These are phyloP conservation scores for Thunnus maccoyii DNA, from an alignment of 2,113 vertebrate species.

Conservation along the genomic window DNA sequence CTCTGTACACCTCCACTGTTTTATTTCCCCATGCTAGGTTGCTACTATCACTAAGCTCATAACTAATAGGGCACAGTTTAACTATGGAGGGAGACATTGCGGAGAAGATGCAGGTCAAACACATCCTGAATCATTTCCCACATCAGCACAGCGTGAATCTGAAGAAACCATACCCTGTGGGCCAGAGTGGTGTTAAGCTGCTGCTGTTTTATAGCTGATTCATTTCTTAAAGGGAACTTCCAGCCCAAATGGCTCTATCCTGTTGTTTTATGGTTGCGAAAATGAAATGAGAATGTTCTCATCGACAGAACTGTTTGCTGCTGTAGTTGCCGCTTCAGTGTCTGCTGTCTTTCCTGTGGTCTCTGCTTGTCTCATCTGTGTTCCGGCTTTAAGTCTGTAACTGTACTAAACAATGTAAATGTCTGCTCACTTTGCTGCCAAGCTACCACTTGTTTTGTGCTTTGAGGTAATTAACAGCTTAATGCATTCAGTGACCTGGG, in stretches of 20 bases:
- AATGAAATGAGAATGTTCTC: conserved; percentile 67
- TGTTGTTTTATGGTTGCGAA: conserved; percentile 70
- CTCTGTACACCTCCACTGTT: conserved; percentile 36
- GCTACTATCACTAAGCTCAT: conserved; percentile 57
- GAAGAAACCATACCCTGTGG: conserved; percentile 56
- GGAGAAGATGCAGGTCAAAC: conserved; percentile 57
- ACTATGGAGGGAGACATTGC: conserved; percentile 47
- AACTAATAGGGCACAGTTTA: conserved; percentile 62
- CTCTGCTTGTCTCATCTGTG: neutral
- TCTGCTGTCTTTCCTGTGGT: conserved; percentile 15
- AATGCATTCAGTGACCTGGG: conserved; percentile 71
- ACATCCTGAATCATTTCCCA: conserved; percentile 71
- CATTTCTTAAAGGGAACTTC: conserved; percentile 69
- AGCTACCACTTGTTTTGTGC: conserved; percentile 70
- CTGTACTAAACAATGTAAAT: conserved; percentile 39
- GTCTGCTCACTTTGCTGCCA: conserved; percentile 48
- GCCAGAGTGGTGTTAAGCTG: conserved; percentile 52
- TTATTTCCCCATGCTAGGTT: conserved; percentile 55
- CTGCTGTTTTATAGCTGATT: conserved; percentile 77
- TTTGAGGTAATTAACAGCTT: conserved; percentile 77
- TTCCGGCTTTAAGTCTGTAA: conserved; percentile 18
- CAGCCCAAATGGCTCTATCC: conserved; percentile 60
- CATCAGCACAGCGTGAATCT: conserved; percentile 65
- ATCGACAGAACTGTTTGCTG: conserved; percentile 58
- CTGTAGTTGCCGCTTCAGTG: conserved; percentile 4